Conservation (phyloP, 1,140 invertebrate species). For the Oncopodura yosiiana region DNA sequence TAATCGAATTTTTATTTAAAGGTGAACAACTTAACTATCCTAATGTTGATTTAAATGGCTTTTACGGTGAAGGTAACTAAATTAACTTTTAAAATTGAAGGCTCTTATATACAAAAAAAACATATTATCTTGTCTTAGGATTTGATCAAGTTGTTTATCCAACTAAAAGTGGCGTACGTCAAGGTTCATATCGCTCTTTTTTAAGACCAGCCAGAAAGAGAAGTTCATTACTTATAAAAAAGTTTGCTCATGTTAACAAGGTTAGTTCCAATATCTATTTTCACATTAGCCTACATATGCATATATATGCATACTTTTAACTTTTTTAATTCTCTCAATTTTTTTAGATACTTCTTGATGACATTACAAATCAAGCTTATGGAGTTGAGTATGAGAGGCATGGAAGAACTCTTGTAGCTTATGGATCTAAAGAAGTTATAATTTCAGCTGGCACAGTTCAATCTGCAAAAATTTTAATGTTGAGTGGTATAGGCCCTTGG, state of each 20-base stretch:
- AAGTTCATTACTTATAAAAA: slow-evolving; percentile 1
- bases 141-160: too few species aligned
- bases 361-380: slow-evolving; percentile 24
- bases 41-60: neutral
- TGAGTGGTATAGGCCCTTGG: slow-evolving; percentile 42
- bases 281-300: too few species aligned
- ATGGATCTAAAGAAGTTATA: slow-evolving; percentile 37
- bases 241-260: slow-evolving; percentile 9
- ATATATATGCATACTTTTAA: neutral
- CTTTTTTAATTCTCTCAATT: neutral
- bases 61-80: neutral
- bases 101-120: neutral
- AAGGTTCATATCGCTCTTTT: too few species aligned
- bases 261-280: slow-evolving; percentile 2
- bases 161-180: too few species aligned
- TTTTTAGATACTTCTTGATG: neutral
- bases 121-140: neutral
- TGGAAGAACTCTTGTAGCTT: slow-evolving; percentile 33
- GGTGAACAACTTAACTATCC: neutral
- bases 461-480: slow-evolving; percentile 38
- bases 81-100: neutral
- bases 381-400: slow-evolving; percentile 39
- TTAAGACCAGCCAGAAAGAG: neutral
- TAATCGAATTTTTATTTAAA: too few species aligned
- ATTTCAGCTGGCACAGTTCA: slow-evolving; percentile 36